phyloP scores from a whole-genome alignment of 2,797 vertebrate species.

The Australoheros facetus region DNA sequence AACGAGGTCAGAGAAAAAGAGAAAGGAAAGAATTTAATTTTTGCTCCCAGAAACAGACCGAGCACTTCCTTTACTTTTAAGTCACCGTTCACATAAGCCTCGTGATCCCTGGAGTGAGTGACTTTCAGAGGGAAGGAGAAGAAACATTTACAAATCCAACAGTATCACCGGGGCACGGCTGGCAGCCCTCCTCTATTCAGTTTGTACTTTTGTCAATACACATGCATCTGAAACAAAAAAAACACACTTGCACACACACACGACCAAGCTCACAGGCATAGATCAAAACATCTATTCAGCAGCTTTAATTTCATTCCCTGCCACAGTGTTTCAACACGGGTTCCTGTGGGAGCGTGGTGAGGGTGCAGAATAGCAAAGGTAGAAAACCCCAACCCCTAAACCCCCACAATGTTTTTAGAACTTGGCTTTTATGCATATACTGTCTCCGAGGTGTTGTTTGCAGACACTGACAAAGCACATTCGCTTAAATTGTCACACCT shows the following conservation, averaged over 20 bases:
- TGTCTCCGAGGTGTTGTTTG: constrained; percentile 82
- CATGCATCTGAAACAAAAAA: not conserved
- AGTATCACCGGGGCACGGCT: constrained; percentile 29
- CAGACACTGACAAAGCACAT: constrained; percentile 87
- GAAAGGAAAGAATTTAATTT: constrained; percentile 35
- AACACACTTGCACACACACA: not conserved
- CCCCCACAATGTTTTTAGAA: constrained; percentile 65
- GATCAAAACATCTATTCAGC: constrained; percentile 70
- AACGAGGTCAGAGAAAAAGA: constrained; percentile 39
- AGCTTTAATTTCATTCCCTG: constrained; percentile 72
- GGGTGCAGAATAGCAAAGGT: constrained; percentile 60
- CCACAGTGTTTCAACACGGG: constrained; percentile 33
- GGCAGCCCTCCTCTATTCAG: constrained; percentile 40
- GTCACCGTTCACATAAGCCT: constrained; percentile 64
- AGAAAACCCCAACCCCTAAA: constrained; percentile 64
- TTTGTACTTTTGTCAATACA: constrained; percentile 34
- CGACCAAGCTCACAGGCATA: not conserved
- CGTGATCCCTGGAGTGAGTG: constrained; percentile 61
- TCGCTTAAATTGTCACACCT: constrained; percentile 88
- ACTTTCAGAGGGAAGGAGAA: constrained; percentile 32
- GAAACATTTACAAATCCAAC: constrained; percentile 53
- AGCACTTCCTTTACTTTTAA: constrained; percentile 37
- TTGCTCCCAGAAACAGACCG: constrained; percentile 35
- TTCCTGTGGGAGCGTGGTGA: constrained; percentile 49
- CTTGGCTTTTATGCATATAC: constrained; percentile 67